Percentiles rank a stretch among this genome's conserved stretches.
These are phyloP conservation scores for Lagorchestes hirsutus DNA, from an alignment of 2,797 vertebrate genomes.

Conservation along the genomic window DNA sequence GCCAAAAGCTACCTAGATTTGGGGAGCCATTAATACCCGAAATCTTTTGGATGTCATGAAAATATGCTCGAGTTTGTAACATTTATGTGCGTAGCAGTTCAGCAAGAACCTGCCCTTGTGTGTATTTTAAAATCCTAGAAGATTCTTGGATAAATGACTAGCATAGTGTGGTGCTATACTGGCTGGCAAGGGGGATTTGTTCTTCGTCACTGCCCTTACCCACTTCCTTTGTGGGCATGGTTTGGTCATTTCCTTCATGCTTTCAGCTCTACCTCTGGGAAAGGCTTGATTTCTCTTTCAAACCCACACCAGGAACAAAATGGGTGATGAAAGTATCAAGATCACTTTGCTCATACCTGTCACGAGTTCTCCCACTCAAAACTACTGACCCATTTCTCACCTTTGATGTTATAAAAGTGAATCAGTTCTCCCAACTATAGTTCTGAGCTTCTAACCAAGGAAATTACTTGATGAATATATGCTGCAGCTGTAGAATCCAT, in stretches of 20 bases:
- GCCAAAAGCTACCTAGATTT: not conserved
- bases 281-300: not conserved
- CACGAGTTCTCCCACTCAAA: not conserved
- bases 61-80: not conserved
- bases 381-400: not conserved
- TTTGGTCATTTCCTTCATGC: not conserved
- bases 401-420: not conserved
- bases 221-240: not conserved
- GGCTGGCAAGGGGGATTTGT: not conserved
- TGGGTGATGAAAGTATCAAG: not conserved
- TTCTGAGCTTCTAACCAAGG: not conserved
- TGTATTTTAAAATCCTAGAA: not conserved
- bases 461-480: not conserved
- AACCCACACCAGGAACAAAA: not conserved
- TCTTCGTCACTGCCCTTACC: not conserved
- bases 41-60: not conserved
- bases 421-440: not conserved
- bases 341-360: not conserved
- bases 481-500: not conserved
- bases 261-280: not conserved
- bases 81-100: not conserved
- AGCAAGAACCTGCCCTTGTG: not conserved
- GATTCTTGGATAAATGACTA: not conserved
- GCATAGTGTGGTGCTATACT: not conserved
- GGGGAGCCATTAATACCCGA: not conserved